Evolutionary conservation across 2,888 invertebrate genomes (phyloP).

Genomic region (Chaetogeoica ovagalla): DNA sequence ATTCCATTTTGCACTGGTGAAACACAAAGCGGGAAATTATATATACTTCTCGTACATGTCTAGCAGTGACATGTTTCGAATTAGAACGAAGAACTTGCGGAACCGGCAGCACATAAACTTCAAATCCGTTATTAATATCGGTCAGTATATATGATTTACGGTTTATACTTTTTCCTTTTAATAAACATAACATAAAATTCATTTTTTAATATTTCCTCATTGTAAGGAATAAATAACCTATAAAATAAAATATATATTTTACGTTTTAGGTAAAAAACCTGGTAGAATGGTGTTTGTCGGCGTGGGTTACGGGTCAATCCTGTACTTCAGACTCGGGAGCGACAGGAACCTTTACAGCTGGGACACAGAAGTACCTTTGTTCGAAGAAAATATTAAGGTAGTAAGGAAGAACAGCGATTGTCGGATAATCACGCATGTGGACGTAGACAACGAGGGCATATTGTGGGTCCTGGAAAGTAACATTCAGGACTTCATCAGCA

Average conservation of each 20-base stretch:
- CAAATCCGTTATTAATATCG: conserved; percentile 14
- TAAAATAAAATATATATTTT: too few relatives aligned
- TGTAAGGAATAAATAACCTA: too few relatives aligned
- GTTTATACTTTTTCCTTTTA: too few relatives aligned
- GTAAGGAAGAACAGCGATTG: conserved; percentile 8
- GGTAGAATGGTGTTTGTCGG: conserved; percentile 15
- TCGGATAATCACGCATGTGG: conserved; percentile 9
- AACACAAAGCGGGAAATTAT: not conserved
- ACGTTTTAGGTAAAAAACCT: not conserved
- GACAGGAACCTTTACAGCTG: conserved; percentile 14
- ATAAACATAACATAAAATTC: too few relatives aligned
- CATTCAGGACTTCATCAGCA: conserved; percentile 8
- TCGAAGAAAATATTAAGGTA: conserved; percentile 4
- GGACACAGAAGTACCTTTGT: not conserved
- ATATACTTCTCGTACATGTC: conserved; percentile 20
- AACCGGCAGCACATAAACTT: not conserved
- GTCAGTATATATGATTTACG: not conserved
- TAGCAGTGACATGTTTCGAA: not conserved
- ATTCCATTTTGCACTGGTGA: conserved; percentile 3
- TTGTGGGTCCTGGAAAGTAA: conserved; percentile 23
- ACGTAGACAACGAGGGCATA: not conserved
- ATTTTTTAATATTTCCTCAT: too few relatives aligned
- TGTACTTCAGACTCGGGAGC: conserved; percentile 1
- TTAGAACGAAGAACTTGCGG: conserved; percentile 2
- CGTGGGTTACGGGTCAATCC: not conserved